Base-by-base conservation (phyloP, 2,797 vertebrate species). In the Epinephelus awoara region DNA sequence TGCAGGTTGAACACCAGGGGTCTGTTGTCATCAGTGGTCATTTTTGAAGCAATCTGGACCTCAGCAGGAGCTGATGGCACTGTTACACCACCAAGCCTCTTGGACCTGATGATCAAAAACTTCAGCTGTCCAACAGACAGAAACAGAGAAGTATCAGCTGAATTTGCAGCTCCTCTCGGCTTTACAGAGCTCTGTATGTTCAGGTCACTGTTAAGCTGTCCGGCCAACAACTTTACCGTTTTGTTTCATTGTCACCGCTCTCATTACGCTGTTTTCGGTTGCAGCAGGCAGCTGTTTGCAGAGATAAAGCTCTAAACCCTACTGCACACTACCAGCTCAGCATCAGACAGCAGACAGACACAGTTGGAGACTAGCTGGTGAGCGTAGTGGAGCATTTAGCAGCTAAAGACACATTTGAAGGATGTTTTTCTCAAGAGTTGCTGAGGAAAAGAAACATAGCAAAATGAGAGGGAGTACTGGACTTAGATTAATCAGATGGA, bases 21-120 rank as follows among this genome's bases (percentile, higher is more conserved):
- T 34, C 21, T 62, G 50, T 23, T 14, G 49, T 5, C 47, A 51
- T 65, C 8, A 15, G 14, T 0, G 18, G 23, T 40, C 2, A 11
- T 42, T 77, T 66, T 13, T 59, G 38, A 85, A 52, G 49, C n/a
- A 61, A 68, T 77, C 61, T 74, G 57, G 6, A 75, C 1, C 52
- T 73, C 59, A 34, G 71, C 61, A 34, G 57, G 72, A 27, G 14
- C 19, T 9, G 40, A 29, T 54, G 2, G 47, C 23, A 34, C 70
- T 1, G 4, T 25, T 21, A 27, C 29, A 29, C 19, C 57, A 5
- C 19, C 4, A 8, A 21, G 52, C 1, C 52, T n/a, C 62, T n/a
- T 19, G 1, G 21, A 61, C 44, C 54, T 68, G 57, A 72, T 78
- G n/a, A 72, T 8, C 23, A 47, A 54, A 42, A 10, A 27, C 34